Evolutionary conservation across 2,797 vertebrate genomes (phyloP), one percentile per base, ranked within the genome.

Genomic region (Rhinella marina): DNA sequence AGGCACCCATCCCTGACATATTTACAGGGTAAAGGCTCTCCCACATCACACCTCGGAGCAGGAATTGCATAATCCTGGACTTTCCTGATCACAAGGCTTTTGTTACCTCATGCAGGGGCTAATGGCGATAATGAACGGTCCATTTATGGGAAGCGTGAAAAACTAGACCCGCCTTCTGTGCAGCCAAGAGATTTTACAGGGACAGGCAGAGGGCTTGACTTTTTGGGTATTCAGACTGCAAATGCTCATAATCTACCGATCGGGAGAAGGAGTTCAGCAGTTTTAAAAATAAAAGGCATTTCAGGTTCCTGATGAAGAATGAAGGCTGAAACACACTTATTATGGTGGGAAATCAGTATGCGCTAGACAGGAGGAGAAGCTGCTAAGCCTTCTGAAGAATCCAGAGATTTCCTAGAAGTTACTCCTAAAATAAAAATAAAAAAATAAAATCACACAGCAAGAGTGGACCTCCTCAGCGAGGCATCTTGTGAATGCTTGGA

Each of bases 61-160:
- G 32, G 72, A 23, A 73, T 73, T 73, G 41, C 72, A 73, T 41
- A 73, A 73, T 73, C 72, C 72, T 73, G 72, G 7, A 50, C 72
- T 73, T 73, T 73, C 32, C 72, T 32, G 16, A 72, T 72, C 14
- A 41, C 27, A 41, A 72, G 27, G 68, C 27, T 23, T 23, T 73
- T 50, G 41, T 48, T 48, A 23, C 32, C 72, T 21, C 72, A 73
- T 73, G 2, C 1, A 50, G 32, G 72, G 41, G 48, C 72, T 73
- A 48, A 73, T n/a, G 6, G 25, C 41, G 68, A 32, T 32, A 72
- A 23, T 73, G 29, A 73, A 29, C 32, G 0, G 17, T 73, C 72
- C 72, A 73, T 73, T 73, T 73, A 73, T 48, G 29, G 72, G 70
- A 32, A 41, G 70, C 1, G 27, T 70, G 14, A 72, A 6, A 72